A percentile compares a stretch with the other conserved stretches of the same genome.
These are phyloP conservation scores for Todus mexicanus DNA, from an alignment of 2,797 vertebrate genomes.

Conservation along the genomic window DNA sequence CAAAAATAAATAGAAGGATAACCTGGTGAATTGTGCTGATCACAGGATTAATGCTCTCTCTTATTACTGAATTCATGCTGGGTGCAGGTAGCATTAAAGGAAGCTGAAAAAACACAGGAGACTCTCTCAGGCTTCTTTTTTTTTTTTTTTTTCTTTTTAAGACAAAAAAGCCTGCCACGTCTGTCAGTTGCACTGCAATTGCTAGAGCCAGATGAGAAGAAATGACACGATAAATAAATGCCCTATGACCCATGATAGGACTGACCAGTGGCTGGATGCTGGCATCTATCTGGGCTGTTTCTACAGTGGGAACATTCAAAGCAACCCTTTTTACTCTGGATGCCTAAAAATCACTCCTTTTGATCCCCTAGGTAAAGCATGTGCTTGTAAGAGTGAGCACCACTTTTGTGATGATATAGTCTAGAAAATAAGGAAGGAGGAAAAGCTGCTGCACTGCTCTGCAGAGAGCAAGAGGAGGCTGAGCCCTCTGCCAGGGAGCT, in stretches of 20 bases:
- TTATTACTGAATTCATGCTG: background rate
- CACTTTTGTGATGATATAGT: background rate
- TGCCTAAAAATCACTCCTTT: background rate
- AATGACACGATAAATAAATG: background rate
- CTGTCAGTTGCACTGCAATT: background rate
- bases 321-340: background rate
- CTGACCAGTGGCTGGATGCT: background rate
- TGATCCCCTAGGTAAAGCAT: background rate
- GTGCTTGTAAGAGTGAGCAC: background rate
- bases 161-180: background rate
- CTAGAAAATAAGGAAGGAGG: background rate
- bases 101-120: background rate
- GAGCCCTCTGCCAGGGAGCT: background rate
- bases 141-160: background rate
- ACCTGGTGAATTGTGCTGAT: background rate
- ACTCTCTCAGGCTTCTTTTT: background rate
- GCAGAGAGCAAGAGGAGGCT: background rate
- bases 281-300: background rate
- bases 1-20: background rate
- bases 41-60: background rate
- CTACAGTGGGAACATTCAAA: background rate
- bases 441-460: background rate
- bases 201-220: background rate
- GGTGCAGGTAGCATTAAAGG: background rate
- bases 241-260: background rate